Evolutionary conservation across 2,888 invertebrate species (phyloP).

Genomic region (Hemistola chrysoprasaria): DNA sequence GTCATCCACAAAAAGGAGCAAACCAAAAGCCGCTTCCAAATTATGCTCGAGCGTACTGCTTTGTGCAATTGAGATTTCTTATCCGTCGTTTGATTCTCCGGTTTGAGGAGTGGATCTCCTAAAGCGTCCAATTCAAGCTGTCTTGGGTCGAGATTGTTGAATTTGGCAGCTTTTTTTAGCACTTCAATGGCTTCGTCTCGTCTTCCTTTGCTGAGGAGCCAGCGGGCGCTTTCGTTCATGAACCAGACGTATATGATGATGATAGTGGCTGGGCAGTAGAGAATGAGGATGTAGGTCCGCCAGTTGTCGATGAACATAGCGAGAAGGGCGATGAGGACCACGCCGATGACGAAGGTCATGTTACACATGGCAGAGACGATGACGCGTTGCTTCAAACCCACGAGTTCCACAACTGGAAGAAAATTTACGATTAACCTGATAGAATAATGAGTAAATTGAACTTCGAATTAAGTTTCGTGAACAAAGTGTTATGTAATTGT

Average conservation of each 20-base stretch:
- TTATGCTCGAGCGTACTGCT: constrained; percentile 79
- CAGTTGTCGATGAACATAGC: constrained; percentile 89
- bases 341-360: constrained; percentile 89
- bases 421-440: background rate
- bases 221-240: constrained; percentile 89
- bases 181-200: constrained; percentile 85
- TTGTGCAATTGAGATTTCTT: constrained; percentile 69
- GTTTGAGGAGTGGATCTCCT: constrained; percentile 63
- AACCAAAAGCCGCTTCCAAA: constrained; percentile 82
- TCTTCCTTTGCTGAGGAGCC: constrained; percentile 88
- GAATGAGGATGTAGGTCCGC: constrained; percentile 85
- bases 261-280: constrained; percentile 87
- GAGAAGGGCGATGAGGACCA: constrained; percentile 85
- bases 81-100: constrained; percentile 53
- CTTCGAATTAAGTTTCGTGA: too few relatives aligned
- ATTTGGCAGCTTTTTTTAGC: constrained; percentile 84
- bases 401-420: constrained; percentile 87
- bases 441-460: too few relatives aligned
- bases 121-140: constrained; percentile 69
- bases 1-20: constrained; percentile 91
- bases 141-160: constrained; percentile 82
- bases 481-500: too few relatives aligned
- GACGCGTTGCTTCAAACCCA: constrained; percentile 88
- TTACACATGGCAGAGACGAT: constrained; percentile 88
- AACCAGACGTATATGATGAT: constrained; percentile 87